Base-by-base conservation (phyloP, 2,797 vertebrate species). In the Liparis tanakae region DNA sequence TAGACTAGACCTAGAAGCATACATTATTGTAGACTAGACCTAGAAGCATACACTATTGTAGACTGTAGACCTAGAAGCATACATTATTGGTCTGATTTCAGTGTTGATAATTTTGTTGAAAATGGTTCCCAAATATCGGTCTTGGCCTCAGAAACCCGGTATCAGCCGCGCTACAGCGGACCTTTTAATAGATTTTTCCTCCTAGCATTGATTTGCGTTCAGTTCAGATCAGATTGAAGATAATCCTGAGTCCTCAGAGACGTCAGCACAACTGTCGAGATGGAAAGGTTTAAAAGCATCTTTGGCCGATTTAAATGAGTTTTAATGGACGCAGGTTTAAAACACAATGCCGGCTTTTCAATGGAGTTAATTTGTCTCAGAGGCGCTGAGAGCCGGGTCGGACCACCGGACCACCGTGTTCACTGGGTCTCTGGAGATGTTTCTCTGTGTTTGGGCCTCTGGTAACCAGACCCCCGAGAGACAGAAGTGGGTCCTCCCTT, bases 401-500 rank as follows among this genome's bases (percentile, higher is more conserved):
- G 25, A 30, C 25, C 25, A 30, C 25, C 25, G 25, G 25, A 30
- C 2, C 25, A 2, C 25, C 25, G 25, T 30, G 25, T 30, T 30
- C 25, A 30, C 25, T 30, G 25, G 25, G 25, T 30, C 25, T 30
- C 25, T 30, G 25, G 2, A 30, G 25, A 30, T 30, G 25, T 30
- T 30, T 4, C 25, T 30, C 17, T 51, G 20, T 25, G 17, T 63
- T 46, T 57, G 5, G 3, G 15, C 6, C 37, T 39, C 75, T 67
- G 17, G 41, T 12, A 51, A 60, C 10, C 4, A 70, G 22, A 37
- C 33, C 34, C 53, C 48, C 9, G 8, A 65, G 33, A 57, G 8
- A 58, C 13, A 64, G 54, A 1, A n/a, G 72, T 70, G 75, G 75
- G 65, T 68, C 70, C 80, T 81, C 70, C 12, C 80, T 82, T 75